phyloP scores from a whole-genome alignment of 2,113 vertebrate species.

The Chrysemys picta region DNA sequence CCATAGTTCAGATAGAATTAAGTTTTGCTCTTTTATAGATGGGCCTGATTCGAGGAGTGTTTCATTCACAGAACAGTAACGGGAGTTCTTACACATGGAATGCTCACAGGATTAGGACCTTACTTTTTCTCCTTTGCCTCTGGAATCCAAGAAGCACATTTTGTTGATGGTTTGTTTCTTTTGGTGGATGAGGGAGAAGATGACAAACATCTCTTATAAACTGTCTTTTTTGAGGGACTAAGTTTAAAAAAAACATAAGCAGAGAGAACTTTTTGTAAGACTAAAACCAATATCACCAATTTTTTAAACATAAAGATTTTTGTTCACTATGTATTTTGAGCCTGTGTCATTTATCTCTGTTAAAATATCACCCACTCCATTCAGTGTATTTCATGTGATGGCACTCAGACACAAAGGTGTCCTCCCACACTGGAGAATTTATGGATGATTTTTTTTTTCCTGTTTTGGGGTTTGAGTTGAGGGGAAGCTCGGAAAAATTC shows the following conservation, averaged over 20 bases:
- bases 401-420: slow-evolving; percentile 53
- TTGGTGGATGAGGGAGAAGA: not conserved
- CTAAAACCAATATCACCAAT: not conserved
- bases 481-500: slow-evolving; percentile 24
- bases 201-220: not conserved
- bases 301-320: not conserved
- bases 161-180: not conserved
- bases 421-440: slow-evolving; percentile 30
- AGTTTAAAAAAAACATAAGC: not conserved
- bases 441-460: not conserved
- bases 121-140: not conserved
- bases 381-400: slow-evolving; percentile 56
- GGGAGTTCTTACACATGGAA: not conserved
- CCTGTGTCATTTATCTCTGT: slow-evolving; percentile 40
- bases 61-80: not conserved
- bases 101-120: not conserved
- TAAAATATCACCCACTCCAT: slow-evolving; percentile 47
- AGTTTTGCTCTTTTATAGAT: not conserved
- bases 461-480: slow-evolving; percentile 29
- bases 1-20: not conserved
- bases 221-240: not conserved
- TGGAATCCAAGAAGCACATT: not conserved
- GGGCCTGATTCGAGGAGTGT: not conserved
- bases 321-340: slow-evolving; percentile 67
- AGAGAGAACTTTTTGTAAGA: not conserved